A percentile compares a stretch with the other conserved stretches of the same genome.
Conservation (phyloP, 2,797 vertebrate genomes). For the Sandelia bainsii region DNA sequence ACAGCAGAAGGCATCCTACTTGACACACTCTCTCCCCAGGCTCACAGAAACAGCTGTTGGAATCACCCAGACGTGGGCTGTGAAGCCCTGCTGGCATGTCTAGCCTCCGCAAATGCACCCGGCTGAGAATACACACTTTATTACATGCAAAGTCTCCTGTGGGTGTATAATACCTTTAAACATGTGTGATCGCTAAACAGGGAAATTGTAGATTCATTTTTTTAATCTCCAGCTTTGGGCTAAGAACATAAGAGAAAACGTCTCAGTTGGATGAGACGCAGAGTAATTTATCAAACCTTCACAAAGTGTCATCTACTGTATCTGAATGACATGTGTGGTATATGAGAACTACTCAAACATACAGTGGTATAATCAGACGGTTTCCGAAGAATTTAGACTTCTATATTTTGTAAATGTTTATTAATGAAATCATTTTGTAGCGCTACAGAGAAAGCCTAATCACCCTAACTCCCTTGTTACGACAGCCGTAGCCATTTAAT, state of each 20-base stretch:
- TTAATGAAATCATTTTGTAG: slow-evolving; percentile 11
- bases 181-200: slow-evolving; percentile 70
- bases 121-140: slow-evolving; percentile 79
- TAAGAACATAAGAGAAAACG: slow-evolving; percentile 28
- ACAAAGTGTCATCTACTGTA: slow-evolving; percentile 39
- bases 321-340: slow-evolving; percentile 30
- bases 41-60: slow-evolving; percentile 80
- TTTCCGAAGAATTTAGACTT: neutral
- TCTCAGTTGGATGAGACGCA: slow-evolving; percentile 50
- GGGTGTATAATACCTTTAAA: slow-evolving; percentile 76
- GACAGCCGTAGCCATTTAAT: slow-evolving; percentile 40
- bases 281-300: slow-evolving; percentile 60
- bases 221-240: slow-evolving; percentile 61
- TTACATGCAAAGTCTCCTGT: slow-evolving; percentile 75
- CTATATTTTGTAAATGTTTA: slow-evolving; percentile 8
- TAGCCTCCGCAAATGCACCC: slow-evolving; percentile 69
- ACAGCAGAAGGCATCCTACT: slow-evolving; percentile 81
- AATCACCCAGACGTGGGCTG: slow-evolving; percentile 74
- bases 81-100: slow-evolving; percentile 72
- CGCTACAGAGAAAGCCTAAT: slow-evolving; percentile 14
- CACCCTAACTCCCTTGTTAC: slow-evolving; percentile 8
- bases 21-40: slow-evolving; percentile 74
- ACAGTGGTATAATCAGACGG: neutral
- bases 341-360: slow-evolving; percentile 28
- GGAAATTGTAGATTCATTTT: slow-evolving; percentile 62